These are phyloP conservation scores for Marmota flaviventris DNA, from an alignment of 2,113 vertebrate species.

Conservation along the genomic window DNA sequence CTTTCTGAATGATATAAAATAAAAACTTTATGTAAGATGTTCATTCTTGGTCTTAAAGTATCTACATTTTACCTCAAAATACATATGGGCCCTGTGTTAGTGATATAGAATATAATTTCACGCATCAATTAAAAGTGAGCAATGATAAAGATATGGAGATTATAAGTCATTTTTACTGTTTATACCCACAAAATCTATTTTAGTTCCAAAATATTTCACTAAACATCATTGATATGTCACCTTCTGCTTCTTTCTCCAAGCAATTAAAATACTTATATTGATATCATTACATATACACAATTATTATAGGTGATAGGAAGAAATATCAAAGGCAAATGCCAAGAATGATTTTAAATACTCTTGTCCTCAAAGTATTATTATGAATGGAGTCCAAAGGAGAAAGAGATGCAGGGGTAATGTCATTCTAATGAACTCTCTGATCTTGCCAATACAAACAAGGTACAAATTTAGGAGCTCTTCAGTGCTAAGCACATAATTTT, in stretches of 20 bases:
- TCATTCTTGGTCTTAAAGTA: neutral
- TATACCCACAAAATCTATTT: neutral
- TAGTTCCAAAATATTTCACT: neutral
- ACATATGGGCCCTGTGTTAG: neutral
- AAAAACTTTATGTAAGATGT: neutral
- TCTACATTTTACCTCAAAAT: neutral
- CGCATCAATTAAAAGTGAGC: neutral
- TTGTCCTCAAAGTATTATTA: neutral
- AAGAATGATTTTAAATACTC: neutral
- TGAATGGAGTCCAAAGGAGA: neutral
- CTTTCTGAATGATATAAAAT: constrained; percentile 9
- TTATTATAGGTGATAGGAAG: neutral
- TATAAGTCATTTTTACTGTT: neutral
- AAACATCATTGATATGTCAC: neutral
- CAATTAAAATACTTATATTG: neutral
- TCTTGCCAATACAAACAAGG: neutral
- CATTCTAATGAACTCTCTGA: neutral
- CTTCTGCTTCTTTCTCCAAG: neutral
- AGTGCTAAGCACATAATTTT: constrained; percentile 26
- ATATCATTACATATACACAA: neutral
- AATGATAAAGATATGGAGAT: neutral
- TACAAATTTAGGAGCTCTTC: constrained; percentile 26
- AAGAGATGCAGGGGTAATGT: neutral
- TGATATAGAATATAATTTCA: neutral
- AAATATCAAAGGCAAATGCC: neutral